These are phyloP conservation scores for Odobenus rosmarus DNA, from an alignment of 2,113 vertebrate genomes.

Conservation along the genomic window DNA sequence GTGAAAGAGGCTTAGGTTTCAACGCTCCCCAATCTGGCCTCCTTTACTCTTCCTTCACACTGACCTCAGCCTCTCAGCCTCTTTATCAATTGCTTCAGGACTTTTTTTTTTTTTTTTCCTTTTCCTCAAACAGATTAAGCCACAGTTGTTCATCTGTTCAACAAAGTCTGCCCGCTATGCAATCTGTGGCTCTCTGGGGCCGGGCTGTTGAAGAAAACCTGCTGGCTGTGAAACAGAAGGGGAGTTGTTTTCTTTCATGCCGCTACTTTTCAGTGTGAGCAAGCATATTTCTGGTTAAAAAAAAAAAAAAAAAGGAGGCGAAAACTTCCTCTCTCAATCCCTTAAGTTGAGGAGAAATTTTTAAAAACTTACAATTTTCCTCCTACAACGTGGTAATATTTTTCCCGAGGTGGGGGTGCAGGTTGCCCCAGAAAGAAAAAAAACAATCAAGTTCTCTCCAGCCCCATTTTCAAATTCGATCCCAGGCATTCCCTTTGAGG, in stretches of 20 bases:
- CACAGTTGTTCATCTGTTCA: slow-evolving; percentile 67
- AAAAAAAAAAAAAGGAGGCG: neutral
- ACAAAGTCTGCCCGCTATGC: slow-evolving; percentile 62
- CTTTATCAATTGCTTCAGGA: slow-evolving; percentile 67
- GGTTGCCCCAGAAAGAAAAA: neutral
- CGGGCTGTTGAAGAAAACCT: slow-evolving; percentile 40
- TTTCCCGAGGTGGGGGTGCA: slow-evolving; percentile 4
- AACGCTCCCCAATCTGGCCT: slow-evolving; percentile 73
- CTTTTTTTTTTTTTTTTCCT: slow-evolving; percentile 46
- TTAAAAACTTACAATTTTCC: neutral
- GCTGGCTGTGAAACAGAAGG: slow-evolving; percentile 36
- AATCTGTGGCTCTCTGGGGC: neutral
- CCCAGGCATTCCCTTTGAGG: slow-evolving; percentile 24
- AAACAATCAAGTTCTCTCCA: neutral
- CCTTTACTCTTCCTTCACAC: slow-evolving; percentile 75
- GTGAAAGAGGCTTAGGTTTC: slow-evolving; percentile 45
- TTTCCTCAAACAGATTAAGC: slow-evolving; percentile 57
- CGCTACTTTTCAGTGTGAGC: slow-evolving; percentile 16
- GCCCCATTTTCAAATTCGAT: slow-evolving; percentile 8
- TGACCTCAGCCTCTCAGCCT: slow-evolving; percentile 68
- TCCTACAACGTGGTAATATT: neutral
- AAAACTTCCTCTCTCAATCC: slow-evolving; percentile 50
- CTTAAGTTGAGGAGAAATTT: neutral
- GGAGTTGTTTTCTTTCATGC: slow-evolving; percentile 65
- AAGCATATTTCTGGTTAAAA: neutral